Conservation (phyloP, 2,797 vertebrate species). For the Natrix natrix region DNA sequence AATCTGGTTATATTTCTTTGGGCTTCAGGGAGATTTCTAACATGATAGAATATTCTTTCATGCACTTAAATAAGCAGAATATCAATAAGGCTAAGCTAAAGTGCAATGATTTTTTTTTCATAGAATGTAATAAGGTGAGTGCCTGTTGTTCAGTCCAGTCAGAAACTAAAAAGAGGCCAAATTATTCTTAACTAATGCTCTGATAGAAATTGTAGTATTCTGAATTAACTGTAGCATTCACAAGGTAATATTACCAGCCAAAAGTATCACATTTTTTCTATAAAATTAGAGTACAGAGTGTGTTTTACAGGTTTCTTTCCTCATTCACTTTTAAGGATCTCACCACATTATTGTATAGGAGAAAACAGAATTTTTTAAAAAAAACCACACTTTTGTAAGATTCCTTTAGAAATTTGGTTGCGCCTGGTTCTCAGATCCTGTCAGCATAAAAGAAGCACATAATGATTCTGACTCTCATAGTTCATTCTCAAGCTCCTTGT, state of each 20-base stretch:
- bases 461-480: neutral
- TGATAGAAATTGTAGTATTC: neutral
- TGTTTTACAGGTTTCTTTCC: neutral
- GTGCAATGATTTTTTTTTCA: neutral
- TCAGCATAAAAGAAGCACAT: neutral
- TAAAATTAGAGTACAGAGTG: rapidly evolving
- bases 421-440: neutral
- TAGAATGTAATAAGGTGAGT: neutral
- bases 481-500: neutral
- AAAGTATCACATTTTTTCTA: neutral
- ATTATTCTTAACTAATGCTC: neutral
- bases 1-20: neutral
- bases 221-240: neutral
- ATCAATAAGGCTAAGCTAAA: neutral
- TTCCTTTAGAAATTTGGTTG: neutral
- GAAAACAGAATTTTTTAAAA: neutral
- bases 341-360: neutral
- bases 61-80: neutral
- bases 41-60: neutral
- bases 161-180: neutral
- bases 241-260: neutral
- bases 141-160: neutral
- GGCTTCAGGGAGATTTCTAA: neutral
- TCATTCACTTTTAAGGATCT: neutral
- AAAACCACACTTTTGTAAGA: neutral